Conservation (phyloP, 2,888 invertebrate genomes). For the Philopedon plagiatum region DNA sequence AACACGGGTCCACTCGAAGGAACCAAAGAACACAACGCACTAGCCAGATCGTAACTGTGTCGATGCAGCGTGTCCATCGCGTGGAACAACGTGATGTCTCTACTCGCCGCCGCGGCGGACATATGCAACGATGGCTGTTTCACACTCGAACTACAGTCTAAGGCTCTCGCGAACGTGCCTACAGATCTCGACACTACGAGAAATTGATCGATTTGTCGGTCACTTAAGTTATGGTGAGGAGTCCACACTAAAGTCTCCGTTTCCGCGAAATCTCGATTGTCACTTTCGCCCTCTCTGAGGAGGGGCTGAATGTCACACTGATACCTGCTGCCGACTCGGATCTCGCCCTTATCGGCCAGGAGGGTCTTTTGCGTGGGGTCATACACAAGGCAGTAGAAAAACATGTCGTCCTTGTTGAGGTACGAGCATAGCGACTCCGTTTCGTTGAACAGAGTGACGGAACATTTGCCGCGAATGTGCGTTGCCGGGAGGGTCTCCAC, state of each 20-base stretch:
- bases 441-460: slow-evolving; percentile 98
- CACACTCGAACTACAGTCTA: slow-evolving; percentile 98
- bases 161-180: slow-evolving; percentile 99
- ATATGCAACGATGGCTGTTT: slow-evolving; percentile 99
- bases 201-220: slow-evolving; percentile 99
- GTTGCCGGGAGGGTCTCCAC: slow-evolving; percentile 99
- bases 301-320: slow-evolving; percentile 94
- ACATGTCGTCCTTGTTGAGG: slow-evolving; percentile 97
- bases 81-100: slow-evolving; percentile 98
- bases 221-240: slow-evolving; percentile 90
- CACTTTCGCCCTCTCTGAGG: slow-evolving; percentile 78
- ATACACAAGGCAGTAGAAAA: slow-evolving; percentile 99
- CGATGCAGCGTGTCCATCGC: slow-evolving; percentile 97
- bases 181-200: slow-evolving; percentile 94
- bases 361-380: slow-evolving; percentile 99
- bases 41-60: slow-evolving; percentile 91
- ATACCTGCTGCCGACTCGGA: slow-evolving; percentile 76
- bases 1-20: slow-evolving; percentile 96
- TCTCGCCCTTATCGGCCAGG: slow-evolving; percentile 98
- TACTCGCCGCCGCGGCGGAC: slow-evolving; percentile 98
- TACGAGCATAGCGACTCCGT: slow-evolving; percentile 97
- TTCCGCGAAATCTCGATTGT: slow-evolving; percentile 68
- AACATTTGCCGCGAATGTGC: slow-evolving; percentile 99
- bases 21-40: slow-evolving; percentile 92
- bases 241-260: slow-evolving; percentile 96